phyloP scores from a whole-genome alignment of 2,888 invertebrate species.

The Lycaena phlaeas region DNA sequence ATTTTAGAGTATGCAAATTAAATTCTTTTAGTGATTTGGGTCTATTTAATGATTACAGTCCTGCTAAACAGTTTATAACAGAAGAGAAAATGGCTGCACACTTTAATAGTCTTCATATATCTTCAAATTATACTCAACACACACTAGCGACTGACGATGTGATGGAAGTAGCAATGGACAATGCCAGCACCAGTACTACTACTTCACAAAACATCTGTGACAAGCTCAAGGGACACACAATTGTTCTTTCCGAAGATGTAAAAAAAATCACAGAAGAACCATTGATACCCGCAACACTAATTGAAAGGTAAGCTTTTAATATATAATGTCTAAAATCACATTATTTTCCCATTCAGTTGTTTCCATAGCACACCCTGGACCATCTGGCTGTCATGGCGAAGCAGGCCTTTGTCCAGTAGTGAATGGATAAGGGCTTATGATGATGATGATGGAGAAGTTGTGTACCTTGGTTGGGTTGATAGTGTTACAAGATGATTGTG shows the following conservation, averaged over 20 bases:
- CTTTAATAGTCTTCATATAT: constrained; percentile 82
- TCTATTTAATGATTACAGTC: too few relatives aligned
- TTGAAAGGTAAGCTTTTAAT: constrained; percentile 54
- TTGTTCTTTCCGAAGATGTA: constrained; percentile 80
- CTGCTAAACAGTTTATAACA: constrained; percentile 82
- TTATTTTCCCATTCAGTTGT: too few relatives aligned
- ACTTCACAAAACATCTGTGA: constrained; percentile 25
- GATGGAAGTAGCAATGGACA: constrained; percentile 48
- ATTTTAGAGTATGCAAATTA: too few relatives aligned
- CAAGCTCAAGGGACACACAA: constrained; percentile 65
- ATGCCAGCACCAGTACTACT: constrained; percentile 6
- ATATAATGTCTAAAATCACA: not conserved
- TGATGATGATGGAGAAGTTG: too few relatives aligned
- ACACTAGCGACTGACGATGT: constrained; percentile 31
- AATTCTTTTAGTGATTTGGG: too few relatives aligned
- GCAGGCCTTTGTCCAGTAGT: too few relatives aligned
- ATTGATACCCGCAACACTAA: constrained; percentile 76
- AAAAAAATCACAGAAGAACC: constrained; percentile 77
- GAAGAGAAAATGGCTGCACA: constrained; percentile 90
- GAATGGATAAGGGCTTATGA: too few relatives aligned
- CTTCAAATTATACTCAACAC: constrained; percentile 57
- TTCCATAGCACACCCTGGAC: too few relatives aligned
- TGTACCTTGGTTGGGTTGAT: too few relatives aligned
- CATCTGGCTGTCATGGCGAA: too few relatives aligned
- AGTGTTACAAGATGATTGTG: too few relatives aligned